Evolutionary conservation across 2,888 invertebrate species (phyloP).

Genomic region (Macropis europaea): DNA sequence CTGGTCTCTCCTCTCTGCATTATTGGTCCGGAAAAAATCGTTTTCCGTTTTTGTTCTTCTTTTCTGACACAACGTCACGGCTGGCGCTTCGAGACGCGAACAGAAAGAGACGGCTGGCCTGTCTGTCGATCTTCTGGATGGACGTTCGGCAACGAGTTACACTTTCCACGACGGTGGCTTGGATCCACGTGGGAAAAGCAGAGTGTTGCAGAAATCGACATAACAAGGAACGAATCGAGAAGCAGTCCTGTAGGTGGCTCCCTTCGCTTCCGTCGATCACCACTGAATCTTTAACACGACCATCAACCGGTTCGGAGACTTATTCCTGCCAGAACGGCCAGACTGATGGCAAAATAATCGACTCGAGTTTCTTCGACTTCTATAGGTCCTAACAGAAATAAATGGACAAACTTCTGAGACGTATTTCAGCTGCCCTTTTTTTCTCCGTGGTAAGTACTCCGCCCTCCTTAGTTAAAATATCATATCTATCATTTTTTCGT

Average conservation of each 20-base stretch:
- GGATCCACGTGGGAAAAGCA: constrained; percentile 71
- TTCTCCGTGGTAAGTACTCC: too few species aligned
- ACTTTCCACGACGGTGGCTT: constrained; percentile 68
- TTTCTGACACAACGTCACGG: constrained; percentile 29
- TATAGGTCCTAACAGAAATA: too few species aligned
- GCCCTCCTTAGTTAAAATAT: too few species aligned
- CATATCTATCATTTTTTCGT: too few species aligned
- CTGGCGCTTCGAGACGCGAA: constrained; percentile 7
- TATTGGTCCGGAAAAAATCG: constrained; percentile 3
- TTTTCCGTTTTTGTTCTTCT: too few species aligned
- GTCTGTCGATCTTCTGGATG: constrained; percentile 72
- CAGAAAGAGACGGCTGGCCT: constrained; percentile 48
- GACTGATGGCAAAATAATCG: constrained; percentile 1
- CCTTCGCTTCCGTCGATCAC: constrained; percentile 31
- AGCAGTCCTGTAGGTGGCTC: constrained; percentile 17
- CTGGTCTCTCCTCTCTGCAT: neutral
- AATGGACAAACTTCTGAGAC: too few species aligned
- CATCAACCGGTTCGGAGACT: constrained; percentile 16
- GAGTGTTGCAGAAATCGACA: constrained; percentile 60
- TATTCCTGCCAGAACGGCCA: neutral
- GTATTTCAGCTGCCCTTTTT: too few species aligned
- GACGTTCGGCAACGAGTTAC: constrained; percentile 75
- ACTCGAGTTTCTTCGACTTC: constrained; percentile 1
- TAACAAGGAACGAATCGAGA: constrained; percentile 36
- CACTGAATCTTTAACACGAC: constrained; percentile 33